A percentile compares a stretch with the other conserved stretches of the same genome.
These are phyloP conservation scores for Lytechinus pictus DNA, from an alignment of 35 echinoderm and acorn worm genomes.

Conservation along the genomic window DNA sequence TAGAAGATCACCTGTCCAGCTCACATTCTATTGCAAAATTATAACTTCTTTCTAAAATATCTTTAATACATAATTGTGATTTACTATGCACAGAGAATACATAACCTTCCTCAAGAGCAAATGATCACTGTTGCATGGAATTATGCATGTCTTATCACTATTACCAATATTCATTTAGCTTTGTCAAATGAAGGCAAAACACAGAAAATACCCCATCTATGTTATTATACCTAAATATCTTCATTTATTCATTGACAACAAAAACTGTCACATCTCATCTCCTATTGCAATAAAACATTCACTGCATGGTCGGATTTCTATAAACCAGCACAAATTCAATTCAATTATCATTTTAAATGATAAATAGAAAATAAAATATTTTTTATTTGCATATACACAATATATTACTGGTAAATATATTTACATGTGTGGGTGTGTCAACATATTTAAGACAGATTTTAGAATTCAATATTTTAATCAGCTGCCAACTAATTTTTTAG, in stretches of 20 bases:
- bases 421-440: background rate
- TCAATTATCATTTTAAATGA: background rate
- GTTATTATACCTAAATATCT: background rate
- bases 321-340: background rate
- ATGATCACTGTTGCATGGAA: too few relatives aligned
- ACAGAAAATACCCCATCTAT: background rate
- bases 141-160: background rate
- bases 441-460: background rate
- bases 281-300: background rate
- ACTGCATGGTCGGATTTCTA: background rate
- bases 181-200: background rate
- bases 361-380: background rate
- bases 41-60: too few relatives aligned
- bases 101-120: too few relatives aligned
- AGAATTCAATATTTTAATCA: background rate
- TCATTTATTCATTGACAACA: background rate
- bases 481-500: background rate
- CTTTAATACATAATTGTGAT: too few relatives aligned
- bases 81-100: too few relatives aligned
- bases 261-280: background rate
- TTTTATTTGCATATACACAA: background rate
- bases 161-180: background rate
- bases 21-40: too few relatives aligned
- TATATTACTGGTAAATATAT: background rate
- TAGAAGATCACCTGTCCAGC: too few relatives aligned